Evolutionary conservation across 2,888 invertebrate species (phyloP), one percentile per base, ranked within the genome.

Genomic region (Apodemia zela): DNA sequence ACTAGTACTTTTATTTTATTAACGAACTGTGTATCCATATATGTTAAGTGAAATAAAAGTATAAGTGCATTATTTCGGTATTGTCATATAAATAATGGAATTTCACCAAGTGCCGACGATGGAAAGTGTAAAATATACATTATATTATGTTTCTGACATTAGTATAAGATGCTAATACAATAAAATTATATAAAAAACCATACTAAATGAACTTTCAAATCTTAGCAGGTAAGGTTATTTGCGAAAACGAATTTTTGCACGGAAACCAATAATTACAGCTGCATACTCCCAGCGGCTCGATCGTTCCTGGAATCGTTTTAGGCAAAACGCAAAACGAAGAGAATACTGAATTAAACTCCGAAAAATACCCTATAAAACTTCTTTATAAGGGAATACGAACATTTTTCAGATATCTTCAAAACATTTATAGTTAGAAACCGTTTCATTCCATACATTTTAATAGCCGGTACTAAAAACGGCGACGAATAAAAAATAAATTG

Each of bases 261-360:
- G 65, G 66, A 69, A 65, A 64, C 62, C 62, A 65, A 67, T 29
- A 45, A 67, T 60, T 60, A 49, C 60, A 54, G 60, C 66, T 51
- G 63, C 63, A 62, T 61, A 59, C 61, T 61, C 21, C 25, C 51
- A 25, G 10, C 51, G 51, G 6, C 18, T 51, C 17, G 17, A 54
- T 25, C 18, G 3, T 21, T 25, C 59, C 49, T 63, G 63, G 64
- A 67, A 66, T 63, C 59, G 47, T 61, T 61, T 59, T 61, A 59
- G 51, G 51, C 51, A 21, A 54, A 54, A 54, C 21, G 51, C 51
- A 54, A 62, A 62, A 62, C 57, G 54, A 35, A 45, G 13, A 45
- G 59, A 62, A 62, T 47, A 58, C 42, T 15, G 33, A 62, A 58
- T 59, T 47, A 33, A 29, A 29, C 47, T 47, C 45, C 58, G 33